Percentiles rank a stretch among this genome's conserved stretches.
phyloP scores from a whole-genome alignment of 1,140 invertebrate genomes.

The Polyergus mexicanus region DNA sequence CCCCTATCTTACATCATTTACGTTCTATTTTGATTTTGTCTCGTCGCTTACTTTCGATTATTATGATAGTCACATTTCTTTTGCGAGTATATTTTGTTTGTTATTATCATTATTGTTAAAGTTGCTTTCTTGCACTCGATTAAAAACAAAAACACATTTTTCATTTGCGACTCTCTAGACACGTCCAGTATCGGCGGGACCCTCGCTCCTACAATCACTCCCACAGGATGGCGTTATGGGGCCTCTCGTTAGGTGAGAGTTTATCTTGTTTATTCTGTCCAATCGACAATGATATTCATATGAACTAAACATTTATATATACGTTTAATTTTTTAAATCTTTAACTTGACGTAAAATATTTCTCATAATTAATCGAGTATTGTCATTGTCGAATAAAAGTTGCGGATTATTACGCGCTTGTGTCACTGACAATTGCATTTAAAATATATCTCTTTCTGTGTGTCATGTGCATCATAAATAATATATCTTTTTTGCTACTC shows the following conservation, averaged over 20 bases:
- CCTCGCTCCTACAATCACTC: constrained; percentile 86
- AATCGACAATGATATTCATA: not conserved
- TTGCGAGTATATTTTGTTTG: constrained; percentile 4
- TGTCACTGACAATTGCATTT: constrained; percentile 15
- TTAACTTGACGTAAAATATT: not conserved
- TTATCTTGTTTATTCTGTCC: constrained; percentile 6
- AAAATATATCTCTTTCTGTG: not conserved
- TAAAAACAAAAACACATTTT: constrained; percentile 33
- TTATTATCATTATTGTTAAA: constrained; percentile 30
- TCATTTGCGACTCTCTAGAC: constrained; percentile 84
- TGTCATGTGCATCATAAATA: constrained; percentile 62
- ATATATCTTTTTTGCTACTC: constrained; percentile 80
- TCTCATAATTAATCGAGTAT: not conserved
- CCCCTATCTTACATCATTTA: not conserved
- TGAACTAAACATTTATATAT: not conserved
- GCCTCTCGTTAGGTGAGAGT: constrained; percentile 87
- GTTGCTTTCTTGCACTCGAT: constrained; percentile 44
- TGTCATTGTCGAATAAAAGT: not conserved
- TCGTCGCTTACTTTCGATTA: not conserved
- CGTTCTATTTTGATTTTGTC: constrained; percentile 2
- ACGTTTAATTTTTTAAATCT: constrained; percentile 5
- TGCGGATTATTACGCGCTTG: not conserved
- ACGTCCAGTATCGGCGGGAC: constrained; percentile 89
- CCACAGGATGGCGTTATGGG: constrained; percentile 86
- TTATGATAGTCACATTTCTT: not conserved